Percentiles rank a stretch among this genome's conserved stretches.
Conservation (phyloP, 2,797 vertebrate genomes). For the Falco peregrinus region DNA sequence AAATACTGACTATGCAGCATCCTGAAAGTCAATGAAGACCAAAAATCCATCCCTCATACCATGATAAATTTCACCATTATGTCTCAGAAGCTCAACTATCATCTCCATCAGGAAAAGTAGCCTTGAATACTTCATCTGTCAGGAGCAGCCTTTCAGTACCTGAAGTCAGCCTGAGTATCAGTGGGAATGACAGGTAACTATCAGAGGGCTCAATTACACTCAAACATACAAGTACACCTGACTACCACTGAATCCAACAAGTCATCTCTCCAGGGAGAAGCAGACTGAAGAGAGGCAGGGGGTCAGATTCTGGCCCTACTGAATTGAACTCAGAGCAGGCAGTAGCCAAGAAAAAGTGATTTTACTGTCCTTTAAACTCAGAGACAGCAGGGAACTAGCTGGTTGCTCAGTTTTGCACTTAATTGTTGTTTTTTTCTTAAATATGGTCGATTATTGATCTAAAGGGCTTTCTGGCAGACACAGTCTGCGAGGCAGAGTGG, state of each 20-base stretch:
- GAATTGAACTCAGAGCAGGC: background rate
- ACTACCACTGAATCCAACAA: background rate
- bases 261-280: background rate
- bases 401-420: background rate
- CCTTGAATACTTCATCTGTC: background rate
- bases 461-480: background rate
- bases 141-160: background rate
- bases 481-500: background rate
- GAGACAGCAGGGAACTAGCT: background rate
- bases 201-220: background rate
- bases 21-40: background rate
- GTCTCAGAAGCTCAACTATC: background rate
- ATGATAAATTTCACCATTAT: background rate
- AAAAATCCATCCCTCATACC: background rate
- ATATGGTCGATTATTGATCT: background rate
- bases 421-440: background rate
- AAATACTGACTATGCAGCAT: background rate
- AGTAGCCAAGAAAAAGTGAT: background rate
- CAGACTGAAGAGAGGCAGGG: background rate
- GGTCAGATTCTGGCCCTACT: background rate
- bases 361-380: background rate
- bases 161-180: background rate
- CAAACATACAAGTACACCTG: background rate
- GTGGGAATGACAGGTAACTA: background rate
- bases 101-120: background rate